Conservation (phyloP, 2,888 invertebrate species). For the Ornithoptera alexandrae region DNA sequence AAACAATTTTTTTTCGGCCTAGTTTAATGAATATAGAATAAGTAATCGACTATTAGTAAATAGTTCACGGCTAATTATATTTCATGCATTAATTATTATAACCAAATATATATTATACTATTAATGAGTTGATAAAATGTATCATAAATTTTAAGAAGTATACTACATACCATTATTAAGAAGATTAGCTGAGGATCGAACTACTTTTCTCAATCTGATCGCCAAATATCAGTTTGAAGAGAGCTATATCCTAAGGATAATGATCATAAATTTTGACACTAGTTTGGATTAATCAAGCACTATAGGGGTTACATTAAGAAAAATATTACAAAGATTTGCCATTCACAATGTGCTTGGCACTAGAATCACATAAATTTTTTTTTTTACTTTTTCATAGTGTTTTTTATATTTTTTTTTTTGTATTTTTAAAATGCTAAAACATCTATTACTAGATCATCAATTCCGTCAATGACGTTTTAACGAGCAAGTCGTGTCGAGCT, state of each 20-base stretch:
- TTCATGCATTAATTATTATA: too few relatives aligned
- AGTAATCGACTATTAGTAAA: too few relatives aligned
- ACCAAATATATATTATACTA: too few relatives aligned
- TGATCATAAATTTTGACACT: neutral
- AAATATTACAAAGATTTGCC: neutral
- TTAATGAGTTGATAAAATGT: neutral
- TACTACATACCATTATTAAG: neutral
- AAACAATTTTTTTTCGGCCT: too few relatives aligned
- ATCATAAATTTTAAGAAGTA: neutral
- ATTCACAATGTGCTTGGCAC: neutral
- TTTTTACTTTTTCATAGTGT: neutral
- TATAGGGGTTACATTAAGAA: neutral
- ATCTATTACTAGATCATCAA: neutral
- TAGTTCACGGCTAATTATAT: too few relatives aligned
- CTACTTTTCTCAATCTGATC: too few relatives aligned
- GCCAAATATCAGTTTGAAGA: neutral
- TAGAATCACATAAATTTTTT: neutral
- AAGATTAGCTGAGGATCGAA: too few relatives aligned
- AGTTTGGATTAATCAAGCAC: neutral
- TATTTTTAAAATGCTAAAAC: neutral
- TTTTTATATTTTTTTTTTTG: neutral
- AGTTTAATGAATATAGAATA: too few relatives aligned
- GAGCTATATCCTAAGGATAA: neutral
- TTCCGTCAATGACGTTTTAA: neutral
- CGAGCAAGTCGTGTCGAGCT: neutral